These are phyloP conservation scores for Ephydatia muelleri DNA, from an alignment of 37 sponge, comb jelly and placozoan species.

Conservation along the genomic window DNA sequence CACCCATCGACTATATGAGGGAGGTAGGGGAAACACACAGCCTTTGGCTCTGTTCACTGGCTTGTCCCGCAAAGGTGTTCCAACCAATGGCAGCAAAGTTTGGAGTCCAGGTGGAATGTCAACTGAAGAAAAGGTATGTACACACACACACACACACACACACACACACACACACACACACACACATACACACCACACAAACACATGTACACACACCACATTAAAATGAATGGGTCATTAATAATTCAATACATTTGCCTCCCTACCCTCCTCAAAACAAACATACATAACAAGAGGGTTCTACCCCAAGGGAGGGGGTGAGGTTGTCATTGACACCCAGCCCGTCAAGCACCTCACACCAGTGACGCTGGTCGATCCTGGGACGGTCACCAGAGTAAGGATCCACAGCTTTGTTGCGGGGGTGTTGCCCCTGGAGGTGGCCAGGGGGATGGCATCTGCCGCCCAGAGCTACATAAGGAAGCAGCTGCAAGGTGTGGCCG, in stretches of 20 bases:
- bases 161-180: too few species aligned
- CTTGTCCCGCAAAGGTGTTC: conserved; percentile 6
- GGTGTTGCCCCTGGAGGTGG: conserved; percentile 55
- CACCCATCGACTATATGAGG: conserved; percentile 83
- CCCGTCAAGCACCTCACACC: conserved; percentile 55
- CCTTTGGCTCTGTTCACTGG: too few species aligned
- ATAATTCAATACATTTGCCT: too few species aligned
- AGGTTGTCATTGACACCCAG: conserved; percentile 50
- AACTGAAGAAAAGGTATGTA: conserved; percentile 50
- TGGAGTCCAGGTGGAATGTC: conserved; percentile 71
- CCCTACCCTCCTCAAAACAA: too few species aligned
- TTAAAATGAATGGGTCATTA: too few species aligned
- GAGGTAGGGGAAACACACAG: too few species aligned
- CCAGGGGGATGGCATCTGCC: conserved; percentile 6
- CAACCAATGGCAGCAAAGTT: conserved; percentile 51
- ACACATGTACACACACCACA: too few species aligned
- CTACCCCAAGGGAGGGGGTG: conserved; percentile 92
- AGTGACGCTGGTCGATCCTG: conserved; percentile 63
- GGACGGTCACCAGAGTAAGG: conserved; percentile 30
- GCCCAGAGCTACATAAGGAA: conserved; percentile 11
- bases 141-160: too few species aligned
- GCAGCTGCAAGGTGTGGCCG: conserved; percentile 8
- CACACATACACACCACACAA: too few species aligned
- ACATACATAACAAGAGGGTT: conserved; percentile 89
- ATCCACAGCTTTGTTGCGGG: conserved; percentile 64